Evolutionary conservation across 2,797 vertebrate species (phyloP).

Genomic region (Trachurus trachurus): DNA sequence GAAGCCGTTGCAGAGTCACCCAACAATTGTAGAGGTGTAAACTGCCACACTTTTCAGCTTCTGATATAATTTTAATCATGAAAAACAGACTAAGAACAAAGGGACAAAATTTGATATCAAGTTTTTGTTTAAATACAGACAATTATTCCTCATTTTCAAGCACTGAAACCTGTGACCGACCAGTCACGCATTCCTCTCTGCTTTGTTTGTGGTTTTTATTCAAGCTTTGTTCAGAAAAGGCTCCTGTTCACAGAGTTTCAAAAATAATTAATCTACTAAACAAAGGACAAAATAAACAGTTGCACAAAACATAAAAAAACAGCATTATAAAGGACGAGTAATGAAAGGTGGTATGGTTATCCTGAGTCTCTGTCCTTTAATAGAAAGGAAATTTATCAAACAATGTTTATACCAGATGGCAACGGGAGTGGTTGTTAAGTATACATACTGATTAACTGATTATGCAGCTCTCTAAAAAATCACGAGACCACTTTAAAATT

Average conservation of each 20-base stretch:
- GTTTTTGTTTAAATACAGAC: background rate
- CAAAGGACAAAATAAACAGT: background rate
- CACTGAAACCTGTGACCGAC: background rate
- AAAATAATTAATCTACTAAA: constrained; percentile 5
- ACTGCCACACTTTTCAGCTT: background rate
- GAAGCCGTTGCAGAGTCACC: background rate
- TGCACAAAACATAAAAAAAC: background rate
- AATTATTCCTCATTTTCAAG: constrained; percentile 1
- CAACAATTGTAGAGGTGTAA: background rate
- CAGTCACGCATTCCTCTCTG: background rate
- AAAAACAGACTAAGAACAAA: background rate
- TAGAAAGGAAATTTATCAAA: constrained; percentile 6
- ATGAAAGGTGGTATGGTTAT: background rate
- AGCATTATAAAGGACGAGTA: background rate
- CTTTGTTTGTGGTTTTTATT: background rate
- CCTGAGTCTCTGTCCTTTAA: background rate
- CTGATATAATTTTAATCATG: background rate
- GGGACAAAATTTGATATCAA: background rate
- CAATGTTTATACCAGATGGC: constrained; percentile 1
- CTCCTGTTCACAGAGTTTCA: background rate
- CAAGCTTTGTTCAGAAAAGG: background rate
- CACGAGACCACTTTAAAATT: too few relatives aligned
- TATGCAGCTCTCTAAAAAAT: too few relatives aligned
- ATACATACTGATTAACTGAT: too few relatives aligned
- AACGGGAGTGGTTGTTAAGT: background rate